Percentiles rank a stretch among this genome's conserved stretches.
Conservation (phyloP, 1,140 invertebrate species). For the Pristionchus pacificus region DNA sequence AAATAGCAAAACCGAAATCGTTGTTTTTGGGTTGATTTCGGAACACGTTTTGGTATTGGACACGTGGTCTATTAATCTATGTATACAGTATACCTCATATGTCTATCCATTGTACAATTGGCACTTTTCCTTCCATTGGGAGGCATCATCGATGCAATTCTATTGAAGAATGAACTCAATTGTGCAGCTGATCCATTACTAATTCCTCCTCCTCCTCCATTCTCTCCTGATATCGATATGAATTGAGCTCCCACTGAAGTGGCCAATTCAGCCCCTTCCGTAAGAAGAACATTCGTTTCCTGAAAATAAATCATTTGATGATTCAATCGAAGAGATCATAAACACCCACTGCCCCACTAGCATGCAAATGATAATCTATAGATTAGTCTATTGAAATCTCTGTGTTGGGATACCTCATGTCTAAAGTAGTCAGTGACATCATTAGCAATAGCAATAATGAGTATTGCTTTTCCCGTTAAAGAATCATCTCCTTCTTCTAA, state of each 20-base stretch:
- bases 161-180: background rate
- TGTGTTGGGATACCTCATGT: background rate
- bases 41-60: too few relatives aligned
- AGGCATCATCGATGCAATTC: background rate
- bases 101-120: background rate
- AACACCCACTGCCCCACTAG: background rate
- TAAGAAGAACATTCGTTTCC: slow-evolving; percentile 27
- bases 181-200: background rate
- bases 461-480: slow-evolving; percentile 19
- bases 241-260: slow-evolving; percentile 46
- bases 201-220: too few relatives aligned
- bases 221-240: background rate
- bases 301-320: slow-evolving; percentile 1
- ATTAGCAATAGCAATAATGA: slow-evolving; percentile 21
- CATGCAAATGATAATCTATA: too few relatives aligned
- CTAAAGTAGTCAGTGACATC: slow-evolving; percentile 19
- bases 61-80: too few relatives aligned
- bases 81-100: background rate
- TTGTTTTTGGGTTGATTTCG: too few relatives aligned
- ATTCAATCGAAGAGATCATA: too few relatives aligned
- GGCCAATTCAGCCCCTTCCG: slow-evolving; percentile 33
- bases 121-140: background rate
- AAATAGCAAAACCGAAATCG: too few relatives aligned
- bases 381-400: too few relatives aligned
- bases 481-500: slow-evolving; percentile 6